Conservation (phyloP, 2,888 invertebrate genomes). For the Micropterix aruncella region DNA sequence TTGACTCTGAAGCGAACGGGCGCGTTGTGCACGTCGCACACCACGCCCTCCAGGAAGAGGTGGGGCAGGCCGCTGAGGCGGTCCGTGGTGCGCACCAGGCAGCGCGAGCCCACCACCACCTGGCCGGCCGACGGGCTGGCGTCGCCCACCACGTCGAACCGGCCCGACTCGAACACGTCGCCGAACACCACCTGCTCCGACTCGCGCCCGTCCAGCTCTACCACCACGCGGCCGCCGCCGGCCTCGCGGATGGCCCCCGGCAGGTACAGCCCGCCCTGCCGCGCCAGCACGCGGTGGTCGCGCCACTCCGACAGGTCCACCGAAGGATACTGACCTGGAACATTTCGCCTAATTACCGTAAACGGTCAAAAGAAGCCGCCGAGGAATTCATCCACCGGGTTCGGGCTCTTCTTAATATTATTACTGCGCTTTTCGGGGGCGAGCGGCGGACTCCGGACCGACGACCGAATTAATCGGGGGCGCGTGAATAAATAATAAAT, state of each 20-base stretch:
- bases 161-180: slow-evolving; percentile 66
- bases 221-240: slow-evolving; percentile 53
- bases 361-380: too few relatives aligned
- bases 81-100: slow-evolving; percentile 63
- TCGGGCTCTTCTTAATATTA: too few relatives aligned
- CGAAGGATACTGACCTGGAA: slow-evolving; percentile 39
- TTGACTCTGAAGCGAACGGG: slow-evolving; percentile 31
- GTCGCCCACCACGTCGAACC: slow-evolving; percentile 83
- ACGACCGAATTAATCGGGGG: too few relatives aligned
- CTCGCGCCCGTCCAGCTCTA: slow-evolving; percentile 69
- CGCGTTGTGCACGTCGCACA: slow-evolving; percentile 39
- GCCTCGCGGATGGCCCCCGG: slow-evolving; percentile 80
- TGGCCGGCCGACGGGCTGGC: slow-evolving; percentile 79
- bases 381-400: too few relatives aligned
- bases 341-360: too few relatives aligned
- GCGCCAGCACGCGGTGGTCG: slow-evolving; percentile 83
- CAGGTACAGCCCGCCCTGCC: slow-evolving; percentile 66
- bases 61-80: slow-evolving; percentile 45
- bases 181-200: slow-evolving; percentile 53
- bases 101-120: slow-evolving; percentile 63
- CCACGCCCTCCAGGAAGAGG: slow-evolving; percentile 76
- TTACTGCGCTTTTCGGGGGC: too few relatives aligned
- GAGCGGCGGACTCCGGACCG: too few relatives aligned
- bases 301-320: slow-evolving; percentile 90
- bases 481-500: too few relatives aligned